A percentile compares a stretch with the other conserved stretches of the same genome.
Conservation (phyloP, 2,113 vertebrate genomes). For the Hypomesus transpacificus region DNA sequence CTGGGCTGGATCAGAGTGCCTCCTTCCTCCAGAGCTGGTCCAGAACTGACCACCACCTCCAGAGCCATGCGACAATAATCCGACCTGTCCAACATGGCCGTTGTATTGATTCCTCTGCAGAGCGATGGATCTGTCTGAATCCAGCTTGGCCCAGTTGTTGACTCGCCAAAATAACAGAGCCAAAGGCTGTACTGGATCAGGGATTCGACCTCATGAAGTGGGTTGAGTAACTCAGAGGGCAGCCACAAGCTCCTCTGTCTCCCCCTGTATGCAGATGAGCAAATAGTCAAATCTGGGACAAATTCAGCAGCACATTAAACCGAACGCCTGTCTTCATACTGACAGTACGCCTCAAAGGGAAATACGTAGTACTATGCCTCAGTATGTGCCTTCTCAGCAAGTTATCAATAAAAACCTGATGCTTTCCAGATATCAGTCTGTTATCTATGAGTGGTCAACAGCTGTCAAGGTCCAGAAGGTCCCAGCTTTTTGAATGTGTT, state of each 20-base stretch:
- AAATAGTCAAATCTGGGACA: neutral
- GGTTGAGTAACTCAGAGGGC: neutral
- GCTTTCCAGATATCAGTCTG: neutral
- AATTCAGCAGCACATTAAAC: neutral
- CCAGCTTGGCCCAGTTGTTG: neutral
- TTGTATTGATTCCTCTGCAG: neutral
- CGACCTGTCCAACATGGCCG: neutral
- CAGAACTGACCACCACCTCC: neutral
- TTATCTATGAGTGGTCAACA: neutral
- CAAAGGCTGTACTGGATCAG: neutral
- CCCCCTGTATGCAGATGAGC: neutral
- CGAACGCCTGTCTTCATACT: neutral
- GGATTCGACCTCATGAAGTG: neutral
- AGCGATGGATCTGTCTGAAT: neutral
- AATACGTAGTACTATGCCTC: neutral
- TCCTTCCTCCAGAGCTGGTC: neutral
- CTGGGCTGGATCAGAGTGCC: neutral
- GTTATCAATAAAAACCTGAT: neutral
- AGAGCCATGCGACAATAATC: neutral
- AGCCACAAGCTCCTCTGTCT: neutral
- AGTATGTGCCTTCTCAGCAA: no score
- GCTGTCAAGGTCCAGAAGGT: neutral
- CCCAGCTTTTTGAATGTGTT: neutral
- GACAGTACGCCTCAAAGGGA: neutral
- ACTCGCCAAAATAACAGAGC: neutral